Conservation (phyloP, 92 coral and sea anemone species). For the Porites evermanni region DNA sequence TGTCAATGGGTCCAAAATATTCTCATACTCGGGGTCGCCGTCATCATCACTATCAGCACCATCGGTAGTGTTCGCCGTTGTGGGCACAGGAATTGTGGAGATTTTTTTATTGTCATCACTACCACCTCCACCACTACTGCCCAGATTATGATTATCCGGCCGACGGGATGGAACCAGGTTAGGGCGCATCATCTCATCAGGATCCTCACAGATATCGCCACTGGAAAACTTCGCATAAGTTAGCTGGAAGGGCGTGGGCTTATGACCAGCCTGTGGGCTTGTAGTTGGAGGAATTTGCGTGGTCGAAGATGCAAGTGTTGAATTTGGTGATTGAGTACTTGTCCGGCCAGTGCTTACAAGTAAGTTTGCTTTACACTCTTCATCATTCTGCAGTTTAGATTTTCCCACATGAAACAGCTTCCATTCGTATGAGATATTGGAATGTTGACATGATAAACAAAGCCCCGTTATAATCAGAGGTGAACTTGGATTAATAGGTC, state of each 20-base stretch:
- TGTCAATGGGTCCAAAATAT: constrained; percentile 15
- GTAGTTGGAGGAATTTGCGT: background rate
- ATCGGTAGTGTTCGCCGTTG: background rate
- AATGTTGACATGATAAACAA: constrained; percentile 65
- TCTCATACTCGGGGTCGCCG: background rate
- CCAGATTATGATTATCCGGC: background rate
- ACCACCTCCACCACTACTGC: background rate
- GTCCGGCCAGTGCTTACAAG: background rate
- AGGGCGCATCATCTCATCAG: constrained; percentile 7
- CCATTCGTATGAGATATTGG: constrained; percentile 60
- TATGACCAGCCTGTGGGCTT: background rate
- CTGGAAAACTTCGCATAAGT: background rate
- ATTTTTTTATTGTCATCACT: background rate
- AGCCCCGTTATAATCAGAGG: constrained; percentile 60
- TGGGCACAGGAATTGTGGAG: background rate
- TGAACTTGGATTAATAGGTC: constrained; percentile 66
- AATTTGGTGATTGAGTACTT: background rate
- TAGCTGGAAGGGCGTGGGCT: background rate
- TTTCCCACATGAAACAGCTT: constrained; percentile 47
- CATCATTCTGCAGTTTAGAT: background rate
- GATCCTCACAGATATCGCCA: constrained; percentile 25
- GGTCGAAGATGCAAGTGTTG: background rate
- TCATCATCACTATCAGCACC: background rate
- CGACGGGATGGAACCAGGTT: background rate
- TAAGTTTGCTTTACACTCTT: constrained; percentile 19